A percentile compares a stretch with the other conserved stretches of the same genome.
Evolutionary conservation across 2,797 vertebrate species (phyloP).

Genomic region (Mus minutoides): DNA sequence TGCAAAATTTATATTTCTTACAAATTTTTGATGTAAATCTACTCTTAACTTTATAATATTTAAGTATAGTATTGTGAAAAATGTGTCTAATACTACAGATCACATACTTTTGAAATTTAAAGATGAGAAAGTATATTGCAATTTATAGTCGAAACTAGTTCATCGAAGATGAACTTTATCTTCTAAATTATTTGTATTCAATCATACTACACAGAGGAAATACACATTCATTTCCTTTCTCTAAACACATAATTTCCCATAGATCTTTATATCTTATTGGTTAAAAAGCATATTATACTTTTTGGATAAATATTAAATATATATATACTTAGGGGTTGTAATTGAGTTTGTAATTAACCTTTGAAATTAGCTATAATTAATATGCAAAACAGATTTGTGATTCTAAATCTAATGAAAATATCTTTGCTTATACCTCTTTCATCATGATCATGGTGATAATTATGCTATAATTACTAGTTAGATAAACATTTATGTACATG

Average conservation of each 20-base stretch:
- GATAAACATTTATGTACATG: constrained; percentile 76
- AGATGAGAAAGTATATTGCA: neutral
- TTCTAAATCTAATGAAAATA: constrained; percentile 65
- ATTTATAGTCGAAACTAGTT: neutral
- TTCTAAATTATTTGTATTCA: constrained; percentile 31
- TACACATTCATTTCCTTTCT: constrained; percentile 57
- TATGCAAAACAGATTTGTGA: constrained; percentile 45
- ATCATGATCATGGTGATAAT: constrained; percentile 68
- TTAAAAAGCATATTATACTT: constrained; percentile 8
- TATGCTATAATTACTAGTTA: constrained; percentile 75
- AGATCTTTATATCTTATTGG: neutral
- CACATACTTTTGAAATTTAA: constrained; percentile 23
- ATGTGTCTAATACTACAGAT: neutral
- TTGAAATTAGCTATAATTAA: constrained; percentile 68
- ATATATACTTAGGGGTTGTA: constrained; percentile 15
- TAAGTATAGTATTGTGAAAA: neutral
- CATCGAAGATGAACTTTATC: neutral
- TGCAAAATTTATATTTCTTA: constrained; percentile 47
- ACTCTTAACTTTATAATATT: constrained; percentile 25
- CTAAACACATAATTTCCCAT: constrained; percentile 8
- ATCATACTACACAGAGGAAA: neutral
- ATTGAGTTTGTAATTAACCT: constrained; percentile 38
- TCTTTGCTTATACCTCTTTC: constrained; percentile 68
- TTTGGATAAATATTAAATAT: constrained; percentile 55
- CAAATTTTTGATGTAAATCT: neutral